Percentiles rank a stretch among this genome's conserved stretches.
Evolutionary conservation across 2,113 vertebrate genomes (phyloP).

Genomic region (Sinocyclocheilus grahami): DNA sequence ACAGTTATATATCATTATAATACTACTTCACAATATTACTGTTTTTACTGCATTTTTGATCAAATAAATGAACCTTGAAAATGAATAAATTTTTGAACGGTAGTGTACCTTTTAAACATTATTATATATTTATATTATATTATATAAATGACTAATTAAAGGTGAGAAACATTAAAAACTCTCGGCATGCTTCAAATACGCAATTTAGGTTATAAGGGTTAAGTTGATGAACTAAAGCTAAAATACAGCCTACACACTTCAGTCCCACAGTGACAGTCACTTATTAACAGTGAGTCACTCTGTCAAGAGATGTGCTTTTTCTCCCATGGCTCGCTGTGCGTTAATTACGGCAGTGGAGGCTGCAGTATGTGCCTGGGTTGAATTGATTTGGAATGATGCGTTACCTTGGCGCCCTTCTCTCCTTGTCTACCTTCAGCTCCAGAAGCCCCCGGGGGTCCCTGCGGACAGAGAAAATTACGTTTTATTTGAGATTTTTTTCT

Average conservation of each 20-base stretch:
- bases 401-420: slow-evolving; percentile 98
- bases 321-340: slow-evolving; percentile 13
- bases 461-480: slow-evolving; percentile 57
- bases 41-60: too few species aligned
- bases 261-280: not conserved
- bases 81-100: too few species aligned
- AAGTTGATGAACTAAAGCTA: not conserved
- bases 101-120: too few species aligned
- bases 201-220: not conserved
- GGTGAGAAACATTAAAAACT: not conserved
- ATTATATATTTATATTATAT: not conserved
- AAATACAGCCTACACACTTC: slow-evolving; percentile 5
- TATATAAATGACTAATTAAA: not conserved
- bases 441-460: slow-evolving; percentile 89
- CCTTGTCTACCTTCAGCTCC: slow-evolving; percentile 96
- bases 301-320: slow-evolving; percentile 9
- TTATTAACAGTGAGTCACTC: not conserved
- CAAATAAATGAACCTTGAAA: too few species aligned
- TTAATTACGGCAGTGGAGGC: slow-evolving; percentile 32
- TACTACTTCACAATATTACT: too few species aligned
- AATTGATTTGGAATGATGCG: not conserved
- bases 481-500: slow-evolving; percentile 28
- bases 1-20: too few species aligned
- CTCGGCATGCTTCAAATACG: not conserved
- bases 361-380: not conserved